A percentile compares a stretch with the other conserved stretches of the same genome.
Evolutionary conservation across 2,113 vertebrate species (phyloP).

Genomic region (Rostratula benghalensis): DNA sequence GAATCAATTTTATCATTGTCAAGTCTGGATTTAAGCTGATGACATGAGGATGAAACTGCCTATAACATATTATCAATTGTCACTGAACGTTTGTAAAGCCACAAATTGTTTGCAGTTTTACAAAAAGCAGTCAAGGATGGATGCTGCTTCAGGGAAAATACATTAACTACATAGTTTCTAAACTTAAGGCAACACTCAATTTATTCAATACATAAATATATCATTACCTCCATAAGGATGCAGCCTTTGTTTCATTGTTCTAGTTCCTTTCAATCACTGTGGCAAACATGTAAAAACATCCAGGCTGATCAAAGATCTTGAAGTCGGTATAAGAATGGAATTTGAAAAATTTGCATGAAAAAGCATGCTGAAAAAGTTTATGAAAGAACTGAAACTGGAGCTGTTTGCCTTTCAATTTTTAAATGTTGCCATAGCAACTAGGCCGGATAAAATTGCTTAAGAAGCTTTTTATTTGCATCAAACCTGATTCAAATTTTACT

Average conservation of each 20-base stretch:
- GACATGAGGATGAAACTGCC: background rate
- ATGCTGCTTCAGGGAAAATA: background rate
- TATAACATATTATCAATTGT: background rate
- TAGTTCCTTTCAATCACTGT: background rate
- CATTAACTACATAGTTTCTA: background rate
- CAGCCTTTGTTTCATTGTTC: background rate
- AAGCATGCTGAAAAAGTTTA: background rate
- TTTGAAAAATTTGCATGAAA: background rate
- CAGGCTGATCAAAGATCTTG: background rate
- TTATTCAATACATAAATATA: background rate
- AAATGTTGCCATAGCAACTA: background rate
- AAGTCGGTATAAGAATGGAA: background rate
- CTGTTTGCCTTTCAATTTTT: background rate
- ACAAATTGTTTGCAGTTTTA: background rate
- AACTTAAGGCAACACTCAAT: background rate
- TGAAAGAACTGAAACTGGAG: conserved; percentile 4
- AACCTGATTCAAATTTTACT: background rate
- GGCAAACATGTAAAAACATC: background rate
- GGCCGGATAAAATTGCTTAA: background rate
- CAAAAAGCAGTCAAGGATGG: background rate
- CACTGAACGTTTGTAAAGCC: background rate
- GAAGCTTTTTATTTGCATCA: background rate
- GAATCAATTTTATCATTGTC: background rate
- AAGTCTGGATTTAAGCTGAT: background rate
- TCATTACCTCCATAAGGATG: background rate